phyloP scores from a whole-genome alignment of 2,797 vertebrate species.

The Carapus acus region DNA sequence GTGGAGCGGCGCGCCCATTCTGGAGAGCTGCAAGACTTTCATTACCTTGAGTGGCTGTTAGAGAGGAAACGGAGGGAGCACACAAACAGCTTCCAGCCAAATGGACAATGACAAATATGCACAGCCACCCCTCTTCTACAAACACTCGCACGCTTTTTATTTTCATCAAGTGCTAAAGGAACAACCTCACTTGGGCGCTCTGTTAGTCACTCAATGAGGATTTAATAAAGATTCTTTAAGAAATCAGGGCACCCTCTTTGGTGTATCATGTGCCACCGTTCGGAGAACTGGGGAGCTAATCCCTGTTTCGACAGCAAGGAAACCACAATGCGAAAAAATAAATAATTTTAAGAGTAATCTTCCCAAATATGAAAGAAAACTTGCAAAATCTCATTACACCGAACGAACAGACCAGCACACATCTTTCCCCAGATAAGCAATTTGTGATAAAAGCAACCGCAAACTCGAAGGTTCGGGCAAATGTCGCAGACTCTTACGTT shows the following conservation, averaged over 20 bases:
- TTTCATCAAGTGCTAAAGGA: constrained; percentile 13
- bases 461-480: constrained; percentile 2
- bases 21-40: constrained; percentile 65
- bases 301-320: constrained; percentile 27
- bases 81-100: constrained; percentile 43
- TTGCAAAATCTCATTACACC: constrained; percentile 10
- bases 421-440: constrained; percentile 12
- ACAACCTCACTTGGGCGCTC: constrained; percentile 20
- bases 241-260: constrained; percentile 17
- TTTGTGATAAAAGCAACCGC: constrained; percentile 6
- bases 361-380: constrained; percentile 26
- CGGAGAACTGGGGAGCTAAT: constrained; percentile 40
- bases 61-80: constrained; percentile 43
- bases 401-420: constrained; percentile 7
- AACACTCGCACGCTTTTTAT: constrained; percentile 35
- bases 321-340: constrained; percentile 9
- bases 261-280: constrained; percentile 25
- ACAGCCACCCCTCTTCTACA: constrained; percentile 33
- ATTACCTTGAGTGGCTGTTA: constrained; percentile 75
- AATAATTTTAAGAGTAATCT: constrained; percentile 26
- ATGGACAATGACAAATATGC: constrained; percentile 52
- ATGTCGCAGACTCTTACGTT: background rate
- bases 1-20: constrained; percentile 52
- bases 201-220: constrained; percentile 34
- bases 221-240: constrained; percentile 29